phyloP scores from a whole-genome alignment of 1,140 invertebrate species.

The Aphis craccivora region DNA sequence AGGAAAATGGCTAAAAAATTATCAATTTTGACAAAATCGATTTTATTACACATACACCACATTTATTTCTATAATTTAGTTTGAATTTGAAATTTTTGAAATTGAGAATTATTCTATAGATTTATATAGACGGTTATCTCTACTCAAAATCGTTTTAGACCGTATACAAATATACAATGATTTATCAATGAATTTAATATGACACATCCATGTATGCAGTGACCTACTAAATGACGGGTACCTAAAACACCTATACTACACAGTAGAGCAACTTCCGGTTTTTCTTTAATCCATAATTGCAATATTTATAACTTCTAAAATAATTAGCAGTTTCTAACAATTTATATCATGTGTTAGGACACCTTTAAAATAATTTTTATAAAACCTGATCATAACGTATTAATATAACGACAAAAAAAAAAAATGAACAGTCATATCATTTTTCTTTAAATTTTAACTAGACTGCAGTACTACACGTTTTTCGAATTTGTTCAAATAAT shows the following conservation, averaged over 20 bases:
- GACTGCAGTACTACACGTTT: background rate
- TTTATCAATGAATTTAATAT: background rate
- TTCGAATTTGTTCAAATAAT: background rate
- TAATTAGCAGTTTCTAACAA: background rate
- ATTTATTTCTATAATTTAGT: background rate
- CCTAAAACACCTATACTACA: too few species aligned
- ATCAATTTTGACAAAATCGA: too few species aligned
- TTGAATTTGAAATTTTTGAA: background rate
- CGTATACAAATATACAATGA: background rate
- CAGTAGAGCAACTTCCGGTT: background rate
- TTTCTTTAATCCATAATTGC: background rate
- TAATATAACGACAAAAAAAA: background rate
- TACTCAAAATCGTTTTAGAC: background rate
- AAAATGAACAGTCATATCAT: background rate
- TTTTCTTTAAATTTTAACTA: background rate
- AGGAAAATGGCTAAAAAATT: too few species aligned
- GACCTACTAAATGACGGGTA: background rate
- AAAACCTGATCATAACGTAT: background rate
- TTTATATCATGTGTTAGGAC: background rate
- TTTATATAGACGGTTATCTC: background rate
- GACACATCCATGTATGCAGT: background rate
- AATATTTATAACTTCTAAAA: background rate
- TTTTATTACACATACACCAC: background rate
- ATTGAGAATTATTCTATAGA: background rate
- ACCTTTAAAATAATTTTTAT: background rate